These are phyloP conservation scores for Baronia brevicornis DNA, from an alignment of 2,888 invertebrate genomes.

Conservation along the genomic window DNA sequence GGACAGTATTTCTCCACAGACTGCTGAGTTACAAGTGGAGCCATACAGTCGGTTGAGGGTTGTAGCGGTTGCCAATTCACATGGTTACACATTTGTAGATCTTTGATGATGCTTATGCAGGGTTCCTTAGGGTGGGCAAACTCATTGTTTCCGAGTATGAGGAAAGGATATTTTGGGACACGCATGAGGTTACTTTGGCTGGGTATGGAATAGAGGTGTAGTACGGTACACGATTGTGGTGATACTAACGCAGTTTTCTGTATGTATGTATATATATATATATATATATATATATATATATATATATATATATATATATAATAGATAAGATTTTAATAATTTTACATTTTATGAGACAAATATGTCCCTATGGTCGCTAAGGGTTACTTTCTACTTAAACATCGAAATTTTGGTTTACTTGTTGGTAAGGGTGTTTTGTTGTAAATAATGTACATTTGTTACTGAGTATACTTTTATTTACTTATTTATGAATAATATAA, in stretches of 20 bases:
- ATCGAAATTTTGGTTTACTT: too few relatives aligned
- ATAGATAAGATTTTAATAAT: too few relatives aligned
- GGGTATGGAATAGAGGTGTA: constrained; percentile 14
- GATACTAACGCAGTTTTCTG: constrained; percentile 7
- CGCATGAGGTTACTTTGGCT: constrained; percentile 15
- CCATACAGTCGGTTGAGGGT: constrained; percentile 16
- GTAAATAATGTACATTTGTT: too few relatives aligned
- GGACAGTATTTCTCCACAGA: too few relatives aligned
- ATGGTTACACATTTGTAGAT: constrained; percentile 22
- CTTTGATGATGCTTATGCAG: constrained; percentile 18
- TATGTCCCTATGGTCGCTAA: constrained; percentile 4
- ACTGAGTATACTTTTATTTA: too few relatives aligned
- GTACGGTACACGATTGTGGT: constrained; percentile 7
- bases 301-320: too few relatives aligned
- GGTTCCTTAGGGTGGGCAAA: constrained; percentile 26
- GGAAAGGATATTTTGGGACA: constrained; percentile 19
- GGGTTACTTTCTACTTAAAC: too few relatives aligned
- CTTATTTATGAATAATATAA: too few relatives aligned
- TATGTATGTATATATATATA: constrained; percentile 7
- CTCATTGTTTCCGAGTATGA: constrained; percentile 19
- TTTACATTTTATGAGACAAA: too few relatives aligned
- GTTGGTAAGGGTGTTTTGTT: too few relatives aligned
- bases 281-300: too few relatives aligned
- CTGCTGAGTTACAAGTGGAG: constrained; percentile 10
- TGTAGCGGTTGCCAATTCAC: constrained; percentile 19